Base-by-base conservation (phyloP, 2,888 invertebrate species). In the Plebejus anna region DNA sequence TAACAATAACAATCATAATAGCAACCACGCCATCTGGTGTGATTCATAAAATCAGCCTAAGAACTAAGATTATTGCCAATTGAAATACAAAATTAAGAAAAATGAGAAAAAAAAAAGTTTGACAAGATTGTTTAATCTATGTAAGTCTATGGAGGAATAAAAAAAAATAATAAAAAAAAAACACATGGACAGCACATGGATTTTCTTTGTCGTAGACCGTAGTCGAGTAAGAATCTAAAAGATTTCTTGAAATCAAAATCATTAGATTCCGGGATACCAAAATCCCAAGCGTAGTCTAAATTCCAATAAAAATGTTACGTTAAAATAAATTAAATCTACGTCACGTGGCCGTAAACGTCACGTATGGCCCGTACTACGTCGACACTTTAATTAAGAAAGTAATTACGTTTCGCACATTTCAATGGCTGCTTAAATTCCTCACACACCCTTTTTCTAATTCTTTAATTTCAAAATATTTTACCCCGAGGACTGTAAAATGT, bases 371-470 rank as follows among this genome's bases (percentile, higher is more conserved):
- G 32, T 32, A 7, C 73, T 51, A 55, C 32, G 51, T 72, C 73
- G 73, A 73, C 73, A 73, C 73, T 73, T 73, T 73, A 73, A 73
- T 73, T 73, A 73, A 73, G 73, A 73, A 73, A 73, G 73, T 55
- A 73, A 73, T 73, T 73, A 73, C 73, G 32, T 51, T 73, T 55
- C 73, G 51, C 73, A 73, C 73, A 73, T 73, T 73, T 73, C 73
- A 73, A 73, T 73, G 73, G 73, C 32, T 28, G 28, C 32, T 51
- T 28, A 55, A 73, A 73, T 73, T 73, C 73, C 32, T 32, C 13
- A n/a, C 55, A 55, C 51, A 51, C 51, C 51, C 73, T 22, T 73
- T 51, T 73, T 73, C 73, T 55, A 73, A 73, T 73, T 28, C 73
- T 73, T 51, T 73, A 73, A 73, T 73, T 73, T 51, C 28, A 9